phyloP scores from a whole-genome alignment of 1,140 invertebrate genomes.

The Euwallacea fornicatus region DNA sequence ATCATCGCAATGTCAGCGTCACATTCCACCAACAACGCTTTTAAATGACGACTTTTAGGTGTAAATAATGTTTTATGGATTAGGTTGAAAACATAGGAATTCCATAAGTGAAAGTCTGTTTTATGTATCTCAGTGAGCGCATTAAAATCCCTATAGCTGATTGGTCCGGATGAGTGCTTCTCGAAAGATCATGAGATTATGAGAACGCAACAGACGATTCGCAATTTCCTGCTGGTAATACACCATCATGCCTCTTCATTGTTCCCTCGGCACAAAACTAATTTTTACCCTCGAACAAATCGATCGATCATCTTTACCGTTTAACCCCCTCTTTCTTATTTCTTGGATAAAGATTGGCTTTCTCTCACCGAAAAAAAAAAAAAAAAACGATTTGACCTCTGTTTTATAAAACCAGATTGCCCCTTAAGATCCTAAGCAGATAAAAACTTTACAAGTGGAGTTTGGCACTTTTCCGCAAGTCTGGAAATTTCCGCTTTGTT shows the following conservation, averaged over 20 bases:
- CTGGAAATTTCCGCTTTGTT: conserved; percentile 3
- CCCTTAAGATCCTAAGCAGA: background rate
- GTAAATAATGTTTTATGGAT: background rate
- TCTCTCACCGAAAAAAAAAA: background rate
- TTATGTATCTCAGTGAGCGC: too few species aligned
- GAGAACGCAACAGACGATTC: too few species aligned
- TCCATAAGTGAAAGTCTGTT: too few species aligned
- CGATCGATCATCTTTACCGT: conserved; percentile 19
- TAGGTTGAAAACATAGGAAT: too few species aligned
- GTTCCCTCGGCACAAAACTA: background rate
- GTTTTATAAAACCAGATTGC: conserved; percentile 9
- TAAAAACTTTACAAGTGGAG: background rate
- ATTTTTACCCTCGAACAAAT: conserved; percentile 3
- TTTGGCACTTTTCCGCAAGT: conserved; percentile 1
- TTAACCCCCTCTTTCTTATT: conserved; percentile 8
- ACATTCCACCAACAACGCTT: background rate
- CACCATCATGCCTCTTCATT: conserved; percentile 8
- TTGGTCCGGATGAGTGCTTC: too few species aligned
- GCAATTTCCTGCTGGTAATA: background rate
- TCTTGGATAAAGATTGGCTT: conserved; percentile 15
- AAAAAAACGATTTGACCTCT: conserved; percentile 4
- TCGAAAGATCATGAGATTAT: too few species aligned
- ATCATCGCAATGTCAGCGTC: background rate
- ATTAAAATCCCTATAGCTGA: too few species aligned
- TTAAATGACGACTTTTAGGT: background rate